Conservation (phyloP, 2,888 invertebrate species). For the Neelides folsomi region DNA sequence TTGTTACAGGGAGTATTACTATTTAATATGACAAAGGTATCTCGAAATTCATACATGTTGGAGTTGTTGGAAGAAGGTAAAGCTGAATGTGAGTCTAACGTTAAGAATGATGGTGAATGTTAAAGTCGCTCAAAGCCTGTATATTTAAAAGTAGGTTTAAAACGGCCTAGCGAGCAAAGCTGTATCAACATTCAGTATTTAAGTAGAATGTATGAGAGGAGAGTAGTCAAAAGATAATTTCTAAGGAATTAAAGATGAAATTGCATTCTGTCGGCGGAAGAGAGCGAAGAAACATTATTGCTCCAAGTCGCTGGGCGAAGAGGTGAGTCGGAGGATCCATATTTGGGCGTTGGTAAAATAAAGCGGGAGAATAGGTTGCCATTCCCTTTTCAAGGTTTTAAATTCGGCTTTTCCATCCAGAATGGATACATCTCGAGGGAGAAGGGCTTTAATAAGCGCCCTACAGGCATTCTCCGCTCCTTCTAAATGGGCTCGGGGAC, state of each 20-base stretch:
- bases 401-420: constrained; percentile 30
- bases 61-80: no score
- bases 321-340: constrained; percentile 6
- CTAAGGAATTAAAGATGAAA: not conserved
- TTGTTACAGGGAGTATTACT: no score
- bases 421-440: constrained; percentile 33
- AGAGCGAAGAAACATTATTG: not conserved
- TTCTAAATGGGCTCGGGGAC: constrained; percentile 33
- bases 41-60: no score
- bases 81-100: no score
- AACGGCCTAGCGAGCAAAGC: no score
- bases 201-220: no score
- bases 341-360: constrained; percentile 6
- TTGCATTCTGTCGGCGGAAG: not conserved
- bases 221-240: not conserved
- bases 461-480: constrained; percentile 33
- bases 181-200: no score
- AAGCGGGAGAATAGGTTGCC: constrained; percentile 16
- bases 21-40: no score
- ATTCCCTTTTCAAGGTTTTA: constrained; percentile 34
- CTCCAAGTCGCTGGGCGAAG: not conserved
- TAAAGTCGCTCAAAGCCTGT: no score
- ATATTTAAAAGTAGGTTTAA: no score
- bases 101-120: no score
- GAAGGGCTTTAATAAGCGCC: constrained; percentile 33